Evolutionary conservation across 23 tunicate genomes (phyloP).

Genomic region (Trididemnum nubilum): DNA sequence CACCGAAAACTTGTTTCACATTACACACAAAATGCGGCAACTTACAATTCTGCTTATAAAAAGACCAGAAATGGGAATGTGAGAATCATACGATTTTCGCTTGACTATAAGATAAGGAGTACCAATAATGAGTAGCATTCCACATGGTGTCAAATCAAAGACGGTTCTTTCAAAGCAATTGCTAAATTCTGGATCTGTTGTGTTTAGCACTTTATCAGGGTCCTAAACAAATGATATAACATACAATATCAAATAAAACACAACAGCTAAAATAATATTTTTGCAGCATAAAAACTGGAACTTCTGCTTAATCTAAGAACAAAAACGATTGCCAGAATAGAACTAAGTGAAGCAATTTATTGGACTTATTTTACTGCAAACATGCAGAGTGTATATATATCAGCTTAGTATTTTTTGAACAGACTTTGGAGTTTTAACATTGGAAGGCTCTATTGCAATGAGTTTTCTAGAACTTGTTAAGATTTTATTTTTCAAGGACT

Average conservation of each 20-base stretch:
- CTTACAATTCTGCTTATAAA: constrained; percentile 25
- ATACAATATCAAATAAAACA: not conserved
- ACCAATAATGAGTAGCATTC: not conserved
- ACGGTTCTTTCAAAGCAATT: constrained; percentile 34
- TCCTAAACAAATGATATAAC: constrained; percentile 35
- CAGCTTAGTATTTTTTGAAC: too few relatives aligned
- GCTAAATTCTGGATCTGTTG: constrained; percentile 40
- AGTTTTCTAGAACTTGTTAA: too few relatives aligned
- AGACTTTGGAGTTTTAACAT: too few relatives aligned
- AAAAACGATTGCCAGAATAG: too few relatives aligned
- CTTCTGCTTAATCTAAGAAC: too few relatives aligned
- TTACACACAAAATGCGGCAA: not conserved
- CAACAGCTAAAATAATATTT: not conserved
- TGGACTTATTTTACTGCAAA: too few relatives aligned
- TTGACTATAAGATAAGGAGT: constrained; percentile 8
- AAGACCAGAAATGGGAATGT: constrained; percentile 10
- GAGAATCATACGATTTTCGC: not conserved
- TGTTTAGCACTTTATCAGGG: constrained; percentile 10
- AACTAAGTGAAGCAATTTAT: too few relatives aligned
- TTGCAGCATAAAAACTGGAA: not conserved
- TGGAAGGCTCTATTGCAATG: too few relatives aligned
- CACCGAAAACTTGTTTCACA: too few relatives aligned
- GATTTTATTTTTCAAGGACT: too few relatives aligned
- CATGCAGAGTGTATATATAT: too few relatives aligned
- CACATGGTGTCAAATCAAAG: constrained; percentile 44